These are phyloP conservation scores for Apotomis turbidana DNA, from an alignment of 2,888 invertebrate genomes.

Conservation along the genomic window DNA sequence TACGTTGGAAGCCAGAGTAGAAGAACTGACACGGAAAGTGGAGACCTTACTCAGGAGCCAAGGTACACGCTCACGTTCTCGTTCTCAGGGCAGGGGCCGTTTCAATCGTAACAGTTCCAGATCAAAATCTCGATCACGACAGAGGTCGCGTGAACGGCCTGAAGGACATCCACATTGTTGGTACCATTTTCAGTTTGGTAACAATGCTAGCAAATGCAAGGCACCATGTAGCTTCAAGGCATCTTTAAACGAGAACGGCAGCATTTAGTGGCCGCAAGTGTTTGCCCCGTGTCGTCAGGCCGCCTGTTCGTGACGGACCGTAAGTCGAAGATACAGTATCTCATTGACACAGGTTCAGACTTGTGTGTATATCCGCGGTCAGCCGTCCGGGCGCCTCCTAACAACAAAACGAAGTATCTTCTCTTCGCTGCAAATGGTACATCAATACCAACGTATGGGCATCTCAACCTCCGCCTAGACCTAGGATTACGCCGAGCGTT, in stretches of 20 bases:
- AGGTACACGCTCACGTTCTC: slow-evolving; percentile 6
- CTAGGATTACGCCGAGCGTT: slow-evolving; percentile 9
- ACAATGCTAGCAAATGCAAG: too few relatives aligned
- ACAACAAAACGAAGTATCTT: slow-evolving; percentile 1
- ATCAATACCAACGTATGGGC: slow-evolving; percentile 1
- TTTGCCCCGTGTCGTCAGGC: too few relatives aligned
- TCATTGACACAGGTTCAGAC: not conserved
- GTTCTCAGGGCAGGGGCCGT: slow-evolving; percentile 6
- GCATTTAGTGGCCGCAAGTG: too few relatives aligned
- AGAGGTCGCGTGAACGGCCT: too few relatives aligned
- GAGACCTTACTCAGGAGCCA: slow-evolving; percentile 3
- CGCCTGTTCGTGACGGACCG: not conserved
- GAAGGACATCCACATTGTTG: too few relatives aligned
- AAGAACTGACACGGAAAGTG: not conserved
- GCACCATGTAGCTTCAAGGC: too few relatives aligned
- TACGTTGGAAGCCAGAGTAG: not conserved
- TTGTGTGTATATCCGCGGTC: not conserved
- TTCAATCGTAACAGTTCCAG: not conserved
- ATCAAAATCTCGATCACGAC: too few relatives aligned
- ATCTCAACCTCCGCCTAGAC: slow-evolving; percentile 4
- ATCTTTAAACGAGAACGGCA: too few relatives aligned
- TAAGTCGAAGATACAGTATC: slow-evolving; percentile 6
- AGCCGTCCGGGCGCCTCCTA: slow-evolving; percentile 10
- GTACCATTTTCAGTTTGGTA: too few relatives aligned
- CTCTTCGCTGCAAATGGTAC: slow-evolving; percentile 11